phyloP scores from a whole-genome alignment of 2,888 invertebrate species.

The Gortyna flavago region DNA sequence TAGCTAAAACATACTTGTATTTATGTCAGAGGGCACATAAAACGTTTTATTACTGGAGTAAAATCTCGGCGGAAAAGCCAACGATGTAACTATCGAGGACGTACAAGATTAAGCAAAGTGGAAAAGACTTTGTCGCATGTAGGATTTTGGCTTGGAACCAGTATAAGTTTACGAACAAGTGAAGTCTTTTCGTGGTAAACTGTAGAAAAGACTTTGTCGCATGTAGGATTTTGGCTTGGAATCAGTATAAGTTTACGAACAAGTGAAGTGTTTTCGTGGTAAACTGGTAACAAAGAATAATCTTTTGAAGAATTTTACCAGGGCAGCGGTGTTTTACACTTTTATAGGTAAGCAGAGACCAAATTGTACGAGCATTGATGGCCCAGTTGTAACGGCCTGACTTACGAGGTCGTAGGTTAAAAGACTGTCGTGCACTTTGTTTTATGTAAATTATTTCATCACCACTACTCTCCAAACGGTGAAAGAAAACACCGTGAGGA shows the following conservation, averaged over 20 bases:
- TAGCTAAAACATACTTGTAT: conserved; percentile 1
- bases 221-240: conserved; percentile 38
- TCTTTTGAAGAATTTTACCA: conserved; percentile 12
- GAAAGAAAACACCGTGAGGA: no score
- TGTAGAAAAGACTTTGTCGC: conserved; percentile 41
- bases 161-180: conserved; percentile 26
- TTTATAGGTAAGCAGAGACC: neutral
- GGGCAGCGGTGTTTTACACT: neutral
- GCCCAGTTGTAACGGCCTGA: no score
- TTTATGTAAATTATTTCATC: no score
- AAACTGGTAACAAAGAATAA: conserved; percentile 24
- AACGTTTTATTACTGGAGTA: conserved; percentile 24
- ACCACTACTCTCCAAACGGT: no score
- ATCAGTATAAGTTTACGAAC: conserved; percentile 33
- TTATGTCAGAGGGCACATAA: conserved; percentile 19
- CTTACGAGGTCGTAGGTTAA: no score
- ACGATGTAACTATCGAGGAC: conserved; percentile 32
- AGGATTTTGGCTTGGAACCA: conserved; percentile 38
- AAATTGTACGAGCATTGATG: no score
- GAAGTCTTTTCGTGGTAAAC: neutral
- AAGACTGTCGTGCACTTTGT: no score
- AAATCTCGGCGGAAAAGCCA: conserved; percentile 26
- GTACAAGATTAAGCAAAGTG: conserved; percentile 46
- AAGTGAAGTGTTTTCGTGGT: neutral
- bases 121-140: conserved; percentile 40